Percentiles rank a stretch among this genome's conserved stretches.
Conservation (phyloP, 2,888 invertebrate genomes). For the Drosophila austrosaltans region DNA sequence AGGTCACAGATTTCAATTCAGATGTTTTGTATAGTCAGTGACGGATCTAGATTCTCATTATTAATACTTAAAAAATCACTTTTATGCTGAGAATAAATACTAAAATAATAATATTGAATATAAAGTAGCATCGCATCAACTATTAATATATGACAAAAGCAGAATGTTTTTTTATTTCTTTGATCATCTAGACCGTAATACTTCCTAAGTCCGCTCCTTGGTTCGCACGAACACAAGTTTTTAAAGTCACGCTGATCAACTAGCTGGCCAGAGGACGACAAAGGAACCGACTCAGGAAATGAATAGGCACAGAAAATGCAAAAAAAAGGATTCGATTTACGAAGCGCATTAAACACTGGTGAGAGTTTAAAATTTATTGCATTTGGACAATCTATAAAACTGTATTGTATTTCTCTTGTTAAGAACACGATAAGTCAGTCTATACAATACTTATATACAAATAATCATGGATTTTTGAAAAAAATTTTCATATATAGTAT, state of each 20-base stretch:
- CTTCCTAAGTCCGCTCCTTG: no score
- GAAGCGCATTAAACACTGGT: background rate
- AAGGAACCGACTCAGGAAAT: background rate
- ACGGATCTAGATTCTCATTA: background rate
- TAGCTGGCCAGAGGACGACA: background rate
- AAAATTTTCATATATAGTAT: background rate
- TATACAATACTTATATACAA: background rate
- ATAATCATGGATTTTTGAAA: background rate
- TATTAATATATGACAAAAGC: no score
- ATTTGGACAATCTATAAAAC: background rate
- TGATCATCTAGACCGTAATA: background rate
- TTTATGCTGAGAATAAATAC: background rate
- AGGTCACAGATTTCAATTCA: constrained; percentile 1
- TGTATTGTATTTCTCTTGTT: background rate
- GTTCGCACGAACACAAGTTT: no score
- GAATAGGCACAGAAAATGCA: constrained; percentile 8
- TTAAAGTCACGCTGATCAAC: background rate
- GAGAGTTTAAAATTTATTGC: background rate
- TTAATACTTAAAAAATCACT: background rate
- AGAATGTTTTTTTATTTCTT: no score
- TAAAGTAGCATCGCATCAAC: no score
- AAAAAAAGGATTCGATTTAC: background rate
- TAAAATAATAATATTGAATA: background rate
- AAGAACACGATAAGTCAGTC: no score
- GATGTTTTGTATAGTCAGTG: constrained; percentile 1